A percentile compares a stretch with the other conserved stretches of the same genome.
phyloP scores from a whole-genome alignment of 2,797 vertebrate genomes.

The Merluccius polli region DNA sequence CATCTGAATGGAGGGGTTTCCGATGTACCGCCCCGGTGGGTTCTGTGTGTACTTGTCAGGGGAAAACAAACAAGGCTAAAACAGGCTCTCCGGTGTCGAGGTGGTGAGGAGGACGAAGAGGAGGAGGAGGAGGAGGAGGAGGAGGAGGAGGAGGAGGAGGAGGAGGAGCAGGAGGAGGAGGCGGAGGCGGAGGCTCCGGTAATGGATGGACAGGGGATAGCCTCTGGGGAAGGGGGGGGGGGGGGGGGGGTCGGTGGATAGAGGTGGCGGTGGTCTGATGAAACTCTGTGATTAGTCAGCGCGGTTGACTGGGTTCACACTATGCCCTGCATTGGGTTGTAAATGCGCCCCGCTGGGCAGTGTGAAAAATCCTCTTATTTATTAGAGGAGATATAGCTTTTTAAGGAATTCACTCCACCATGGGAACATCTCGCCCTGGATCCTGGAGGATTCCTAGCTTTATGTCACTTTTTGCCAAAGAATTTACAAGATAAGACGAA shows the following conservation, averaged over 20 bases:
- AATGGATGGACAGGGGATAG: too few relatives aligned
- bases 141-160: background rate
- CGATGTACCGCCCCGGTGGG: background rate
- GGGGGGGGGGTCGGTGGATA: constrained; percentile 13
- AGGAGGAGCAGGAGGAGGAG: too few relatives aligned
- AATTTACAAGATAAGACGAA: constrained; percentile 58
- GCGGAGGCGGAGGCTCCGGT: too few relatives aligned
- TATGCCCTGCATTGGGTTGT: constrained; percentile 4
- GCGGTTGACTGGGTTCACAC: constrained; percentile 17
- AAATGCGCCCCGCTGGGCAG: constrained; percentile 15
- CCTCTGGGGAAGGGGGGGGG: constrained; percentile 8
- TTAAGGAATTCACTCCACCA: constrained; percentile 36
- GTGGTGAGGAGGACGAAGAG: background rate
- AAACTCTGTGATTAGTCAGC: constrained; percentile 17
- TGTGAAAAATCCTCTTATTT: constrained; percentile 33
- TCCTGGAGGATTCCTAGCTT: constrained; percentile 47
- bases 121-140: background rate
- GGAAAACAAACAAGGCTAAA: constrained; percentile 28
- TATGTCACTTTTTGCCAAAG: constrained; percentile 40
- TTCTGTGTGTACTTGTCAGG: constrained; percentile 19
- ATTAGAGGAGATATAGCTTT: constrained; percentile 26
- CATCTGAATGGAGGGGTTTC: background rate
- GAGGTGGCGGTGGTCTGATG: constrained; percentile 9
- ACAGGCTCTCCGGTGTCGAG: too few relatives aligned
- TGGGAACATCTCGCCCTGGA: constrained; percentile 43